Base-by-base conservation (phyloP, 1,140 invertebrate genomes). In the Panulirus ornatus region DNA sequence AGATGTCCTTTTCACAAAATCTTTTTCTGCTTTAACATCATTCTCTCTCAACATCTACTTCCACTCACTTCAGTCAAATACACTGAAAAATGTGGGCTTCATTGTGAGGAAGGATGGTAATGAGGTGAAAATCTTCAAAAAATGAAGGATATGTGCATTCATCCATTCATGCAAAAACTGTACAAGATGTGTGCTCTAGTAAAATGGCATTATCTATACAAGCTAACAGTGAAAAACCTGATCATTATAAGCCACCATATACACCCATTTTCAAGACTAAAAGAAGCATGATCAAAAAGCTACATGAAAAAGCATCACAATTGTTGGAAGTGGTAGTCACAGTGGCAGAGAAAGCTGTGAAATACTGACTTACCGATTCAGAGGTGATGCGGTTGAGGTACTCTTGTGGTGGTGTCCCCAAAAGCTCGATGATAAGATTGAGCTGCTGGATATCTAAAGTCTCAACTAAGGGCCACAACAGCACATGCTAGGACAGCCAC, bases 371-470 rank as follows among this genome's bases (percentile, higher is more conserved):
- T 93, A 95, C 95, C 93, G 96, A 95, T 92, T 95, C 94, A 85
- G 95, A 95, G 66, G 94, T 94, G 79, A 96, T 95, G 93, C 95
- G 95, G 51, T 93, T 93, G 86, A 96, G 93, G n/a, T 96, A 94
- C 90, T 95, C 94, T 82, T 95, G 94, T 91, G 93, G 94, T 5
- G 96, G 95, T 51, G 95, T 95, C 27, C 95, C 95, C 88, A 95
- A 94, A 38, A 96, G 93, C 81, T 93, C 93, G 94, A 96, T 95
- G 51, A 96, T 96, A 81, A 94, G 93, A 75, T 94, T 95, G 90
- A 96, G 92, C 93, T 96, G 96, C 93, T 96, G 95, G 92, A 96
- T 95, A 93, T 96, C 95, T 96, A 91, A 71, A 54, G 75, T 70
- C 36, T 75, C 30, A 54, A 73, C 75, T 88, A 89, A 91, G 85